phyloP scores from a whole-genome alignment of 2,888 invertebrate genomes.

The Drosophila conformis region DNA sequence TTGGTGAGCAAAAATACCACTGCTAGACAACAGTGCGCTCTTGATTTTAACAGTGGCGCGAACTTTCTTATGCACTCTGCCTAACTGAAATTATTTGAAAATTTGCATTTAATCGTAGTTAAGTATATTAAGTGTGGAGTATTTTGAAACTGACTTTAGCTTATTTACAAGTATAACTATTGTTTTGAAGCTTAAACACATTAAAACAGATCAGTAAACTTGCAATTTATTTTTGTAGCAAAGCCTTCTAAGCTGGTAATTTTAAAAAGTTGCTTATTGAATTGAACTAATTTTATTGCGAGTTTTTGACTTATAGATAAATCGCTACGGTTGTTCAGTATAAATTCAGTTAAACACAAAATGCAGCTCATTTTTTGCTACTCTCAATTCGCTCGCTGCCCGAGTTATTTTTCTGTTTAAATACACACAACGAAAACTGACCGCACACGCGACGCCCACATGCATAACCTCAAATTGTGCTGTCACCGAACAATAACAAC shows the following conservation, averaged over 20 bases:
- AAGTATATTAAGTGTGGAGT: not conserved
- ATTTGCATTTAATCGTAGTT: not conserved
- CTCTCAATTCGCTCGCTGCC: not conserved
- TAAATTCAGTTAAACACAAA: not conserved
- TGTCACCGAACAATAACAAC: constrained; percentile 18
- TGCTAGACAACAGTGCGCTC: not conserved
- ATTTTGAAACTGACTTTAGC: not conserved
- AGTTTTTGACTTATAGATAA: not conserved
- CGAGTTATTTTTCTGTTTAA: not conserved
- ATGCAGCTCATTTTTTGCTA: not conserved
- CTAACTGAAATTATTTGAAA: not conserved
- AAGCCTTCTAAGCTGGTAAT: not conserved
- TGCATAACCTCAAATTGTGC: constrained; percentile 27
- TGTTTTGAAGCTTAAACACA: not conserved
- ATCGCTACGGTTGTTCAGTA: not conserved
- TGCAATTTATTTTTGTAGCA: not conserved
- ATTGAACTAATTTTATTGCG: not conserved
- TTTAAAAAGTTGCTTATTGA: not conserved
- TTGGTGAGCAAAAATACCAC: constrained; percentile 18
- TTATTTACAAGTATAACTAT: not conserved
- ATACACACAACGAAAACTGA: constrained; percentile 1
- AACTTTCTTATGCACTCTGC: not conserved
- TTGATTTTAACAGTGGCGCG: constrained; percentile 9
- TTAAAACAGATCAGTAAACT: not conserved
- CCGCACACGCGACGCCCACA: not conserved